Base-by-base conservation (phyloP, 2,888 invertebrate genomes). In the Hanleya hanleyi region DNA sequence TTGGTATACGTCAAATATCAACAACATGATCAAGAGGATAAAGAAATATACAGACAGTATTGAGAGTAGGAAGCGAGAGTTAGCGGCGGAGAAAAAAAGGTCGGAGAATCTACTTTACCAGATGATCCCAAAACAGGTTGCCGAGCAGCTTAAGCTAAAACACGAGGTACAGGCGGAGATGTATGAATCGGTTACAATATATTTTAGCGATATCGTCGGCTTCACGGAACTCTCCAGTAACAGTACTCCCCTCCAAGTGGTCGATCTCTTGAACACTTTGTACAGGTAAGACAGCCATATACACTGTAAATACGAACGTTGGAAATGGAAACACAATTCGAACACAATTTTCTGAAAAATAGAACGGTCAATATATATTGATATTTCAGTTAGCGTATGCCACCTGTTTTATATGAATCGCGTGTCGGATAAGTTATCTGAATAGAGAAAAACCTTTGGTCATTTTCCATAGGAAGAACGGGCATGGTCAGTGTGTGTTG, bases 121-220 rank as follows among this genome's bases (percentile, higher is more conserved):
- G 26, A 64, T 64, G 64, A 33, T 64, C 15, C 64, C 64, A 2
- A 33, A 37, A 22, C 64, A 64, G 26, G 64, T 64, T 3, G 64
- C 64, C 5, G 64, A 64, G 4, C 64, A 64, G 37, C 64, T 64
- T 26, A 64, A 64, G 26, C 18, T 35, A 12, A 32, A 35, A 9
- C 64, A 37, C 35, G 15, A 35, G n/a, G 64, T 64, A 18, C 35
- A 35, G 5, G 64, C 64, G 1, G 64, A 64, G 35, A 22, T 64
- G 2, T 64, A 35, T 37, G 37, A 64, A 64, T 64, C 64, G 18
- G 64, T 64, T 1, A 64, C 64, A 1, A 37, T 64, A 22, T 64
- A 64, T 26, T 64, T 64, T 18, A 64, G 64, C 18, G 64, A 64
- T 37, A 64, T 64, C 38, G 64, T 64, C 37, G 64, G 64, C n/a